Base-by-base conservation (phyloP, 2,113 vertebrate species). In the Barbus barbus region DNA sequence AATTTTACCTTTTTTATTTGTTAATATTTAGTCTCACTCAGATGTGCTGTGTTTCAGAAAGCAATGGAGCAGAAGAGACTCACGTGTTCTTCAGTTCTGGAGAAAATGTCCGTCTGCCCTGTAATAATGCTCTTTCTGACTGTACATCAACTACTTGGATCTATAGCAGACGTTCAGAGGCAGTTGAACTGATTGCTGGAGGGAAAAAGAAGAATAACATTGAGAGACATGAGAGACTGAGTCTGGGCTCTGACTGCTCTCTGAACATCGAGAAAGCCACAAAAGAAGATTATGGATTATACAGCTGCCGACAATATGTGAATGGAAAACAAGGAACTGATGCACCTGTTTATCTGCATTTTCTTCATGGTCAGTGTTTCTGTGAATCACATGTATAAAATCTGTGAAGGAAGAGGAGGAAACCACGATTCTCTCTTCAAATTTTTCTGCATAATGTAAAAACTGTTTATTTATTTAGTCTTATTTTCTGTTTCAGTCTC, bases 141-240 rank as follows among this genome's bases (percentile, higher is more conserved):
- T 86, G 84, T 2, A 58, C n/a, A n/a, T 76, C 33, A 38, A 82
- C 84, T 48, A 60, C 51, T 41, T 86, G 85, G 85, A 79, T 0
- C 51, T 78, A 73, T 9, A 7, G 0, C 9, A 24, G n/a, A 20
- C 1, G 7, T 1, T 38, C 26, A 63, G 0, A 2, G 5, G 2
- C 58, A 12, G 13, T 24, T 31, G 77, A 74, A 75, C 56, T 65
- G 76, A 5, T 53, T 53, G 6, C 5, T 8, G 18, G 18, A 53
- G 51, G 51, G 6, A 1, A 5, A 53, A 53, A 53, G 48, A 7
- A 53, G 51, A 22, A 22, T 3, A 2, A 56, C 2, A 56, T 9
- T 22, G 18, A 56, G 18, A 56, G 51, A 56, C 51, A 2, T 22
- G 71, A 67, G 44, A 80, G 61, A 69, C 78, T 84, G 38, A 74